These are phyloP conservation scores for Pachyramphus minor DNA, from an alignment of 2,113 vertebrate genomes.

Conservation along the genomic window DNA sequence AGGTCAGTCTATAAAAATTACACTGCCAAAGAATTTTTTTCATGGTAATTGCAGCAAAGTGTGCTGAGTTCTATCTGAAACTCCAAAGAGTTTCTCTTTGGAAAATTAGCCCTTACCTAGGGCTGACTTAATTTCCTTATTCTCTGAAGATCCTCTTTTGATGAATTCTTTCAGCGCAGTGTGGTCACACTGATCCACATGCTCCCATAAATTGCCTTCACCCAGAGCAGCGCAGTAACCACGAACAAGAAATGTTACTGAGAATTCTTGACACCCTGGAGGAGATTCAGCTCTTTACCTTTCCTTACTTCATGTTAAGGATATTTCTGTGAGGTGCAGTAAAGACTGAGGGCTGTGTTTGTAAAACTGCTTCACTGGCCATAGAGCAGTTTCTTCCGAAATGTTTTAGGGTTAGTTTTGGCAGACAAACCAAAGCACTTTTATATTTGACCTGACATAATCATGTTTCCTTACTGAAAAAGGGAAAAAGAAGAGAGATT, in stretches of 20 bases:
- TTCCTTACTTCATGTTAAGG: background rate
- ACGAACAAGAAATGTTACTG: rapidly evolving
- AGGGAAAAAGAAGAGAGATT: background rate
- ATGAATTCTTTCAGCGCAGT: background rate
- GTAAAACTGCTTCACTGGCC: background rate
- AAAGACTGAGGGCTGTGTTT: background rate
- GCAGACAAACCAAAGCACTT: background rate
- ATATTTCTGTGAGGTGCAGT: background rate
- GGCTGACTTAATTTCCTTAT: background rate
- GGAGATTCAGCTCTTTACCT: background rate
- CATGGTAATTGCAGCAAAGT: background rate
- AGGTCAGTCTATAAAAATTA: background rate
- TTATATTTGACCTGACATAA: background rate
- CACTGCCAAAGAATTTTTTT: background rate
- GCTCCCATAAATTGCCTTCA: background rate
- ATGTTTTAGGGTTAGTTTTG: background rate
- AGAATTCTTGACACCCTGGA: background rate
- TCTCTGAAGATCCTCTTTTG: background rate
- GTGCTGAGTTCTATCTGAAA: background rate
- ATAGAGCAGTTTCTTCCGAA: background rate
- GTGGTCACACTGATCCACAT: background rate
- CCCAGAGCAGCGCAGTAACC: background rate
- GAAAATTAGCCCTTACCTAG: background rate
- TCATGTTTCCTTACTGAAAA: background rate
- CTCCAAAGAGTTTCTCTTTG: background rate